phyloP scores from a whole-genome alignment of 2,113 vertebrate genomes.

The Morphnarchus princeps region DNA sequence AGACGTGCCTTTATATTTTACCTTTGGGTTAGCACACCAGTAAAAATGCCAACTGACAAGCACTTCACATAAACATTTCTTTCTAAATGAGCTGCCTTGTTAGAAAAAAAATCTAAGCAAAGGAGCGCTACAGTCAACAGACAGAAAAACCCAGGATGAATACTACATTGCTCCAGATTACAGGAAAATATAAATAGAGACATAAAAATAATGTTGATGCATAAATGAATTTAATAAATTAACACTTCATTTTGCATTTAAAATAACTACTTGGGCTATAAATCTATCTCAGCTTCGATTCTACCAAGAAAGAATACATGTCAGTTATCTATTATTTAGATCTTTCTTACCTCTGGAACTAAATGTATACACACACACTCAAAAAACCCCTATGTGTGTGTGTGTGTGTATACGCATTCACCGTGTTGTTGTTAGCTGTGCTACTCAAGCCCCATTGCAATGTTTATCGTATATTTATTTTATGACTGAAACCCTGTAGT shows the following conservation, averaged over 20 bases:
- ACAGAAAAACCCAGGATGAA: conserved; percentile 43
- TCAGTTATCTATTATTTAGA: conserved; percentile 18
- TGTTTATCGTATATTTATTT: conserved; percentile 60
- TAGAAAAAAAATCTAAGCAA: conserved; percentile 69
- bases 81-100: conserved; percentile 84
- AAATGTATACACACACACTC: background rate
- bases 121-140: conserved; percentile 51
- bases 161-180: background rate
- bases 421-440: background rate
- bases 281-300: background rate
- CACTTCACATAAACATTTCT: conserved; percentile 87
- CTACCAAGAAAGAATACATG: background rate
- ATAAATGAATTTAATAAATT: conserved; percentile 57
- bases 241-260: conserved; percentile 58
- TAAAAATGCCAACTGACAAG: conserved; percentile 91
- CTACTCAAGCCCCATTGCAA: background rate
- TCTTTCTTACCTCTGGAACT: conserved; percentile 14
- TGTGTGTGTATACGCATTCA: background rate
- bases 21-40: conserved; percentile 89
- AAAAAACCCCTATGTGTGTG: too few species aligned
- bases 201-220: conserved; percentile 46
- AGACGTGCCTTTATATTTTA: conserved; percentile 96
- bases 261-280: conserved; percentile 3
- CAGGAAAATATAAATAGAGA: conserved; percentile 47
- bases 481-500: conserved; percentile 59